Conservation (phyloP, 2,797 vertebrate species). For the Acanthurus leucopareius region DNA sequence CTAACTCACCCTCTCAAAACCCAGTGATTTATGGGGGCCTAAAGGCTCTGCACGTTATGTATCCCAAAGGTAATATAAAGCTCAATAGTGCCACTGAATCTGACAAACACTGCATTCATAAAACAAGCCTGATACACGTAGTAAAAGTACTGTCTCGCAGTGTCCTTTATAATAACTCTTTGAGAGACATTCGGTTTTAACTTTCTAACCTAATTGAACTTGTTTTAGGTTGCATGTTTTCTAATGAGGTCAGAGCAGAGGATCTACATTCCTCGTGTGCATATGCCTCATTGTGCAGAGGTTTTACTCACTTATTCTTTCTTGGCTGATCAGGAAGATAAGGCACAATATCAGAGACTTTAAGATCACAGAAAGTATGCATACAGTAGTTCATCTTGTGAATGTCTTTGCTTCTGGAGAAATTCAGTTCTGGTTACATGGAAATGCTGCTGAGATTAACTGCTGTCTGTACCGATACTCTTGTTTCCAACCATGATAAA, state of each 20-base stretch:
- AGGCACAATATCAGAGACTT: slow-evolving; percentile 7
- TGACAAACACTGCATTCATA: slow-evolving; percentile 68
- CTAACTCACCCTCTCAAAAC: slow-evolving; percentile 68
- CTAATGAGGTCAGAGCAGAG: slow-evolving; percentile 68
- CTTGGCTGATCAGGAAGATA: slow-evolving; percentile 35
- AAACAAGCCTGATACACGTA: slow-evolving; percentile 58
- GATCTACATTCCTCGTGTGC: slow-evolving; percentile 82
- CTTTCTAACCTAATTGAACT: slow-evolving; percentile 29
- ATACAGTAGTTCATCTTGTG: neutral
- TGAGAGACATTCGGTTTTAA: slow-evolving; percentile 28
- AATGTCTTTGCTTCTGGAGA: neutral
- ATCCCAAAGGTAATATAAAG: slow-evolving; percentile 75
- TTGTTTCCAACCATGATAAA: neutral
- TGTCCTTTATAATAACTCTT: slow-evolving; percentile 21
- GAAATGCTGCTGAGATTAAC: neutral
- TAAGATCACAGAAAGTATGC: neutral
- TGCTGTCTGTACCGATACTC: neutral
- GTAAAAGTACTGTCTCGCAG: slow-evolving; percentile 37
- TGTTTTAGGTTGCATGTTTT: slow-evolving; percentile 31
- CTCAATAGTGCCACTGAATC: slow-evolving; percentile 51
- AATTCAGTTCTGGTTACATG: neutral
- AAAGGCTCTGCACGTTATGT: slow-evolving; percentile 58
- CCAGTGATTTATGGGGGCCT: slow-evolving; percentile 69
- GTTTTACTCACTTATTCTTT: slow-evolving; percentile 56
- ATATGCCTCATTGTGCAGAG: slow-evolving; percentile 74